Base-by-base conservation (phyloP, 2,888 invertebrate genomes). In the Caenorhabditis sp. region DNA sequence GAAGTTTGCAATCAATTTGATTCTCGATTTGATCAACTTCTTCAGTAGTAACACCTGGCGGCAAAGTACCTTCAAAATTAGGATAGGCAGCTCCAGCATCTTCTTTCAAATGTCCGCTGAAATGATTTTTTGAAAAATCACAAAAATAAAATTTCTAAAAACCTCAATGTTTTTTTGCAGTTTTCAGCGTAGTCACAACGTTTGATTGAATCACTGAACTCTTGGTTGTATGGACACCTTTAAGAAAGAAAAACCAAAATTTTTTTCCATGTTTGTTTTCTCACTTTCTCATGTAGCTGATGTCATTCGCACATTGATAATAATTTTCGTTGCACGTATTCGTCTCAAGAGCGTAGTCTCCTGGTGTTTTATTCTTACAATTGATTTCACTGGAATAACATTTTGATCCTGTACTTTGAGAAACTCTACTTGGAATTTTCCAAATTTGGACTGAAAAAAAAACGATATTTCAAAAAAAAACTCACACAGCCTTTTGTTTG, bases 401-500 rank as follows among this genome's bases (percentile, higher is more conserved):
- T n/a, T n/a, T n/a, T n/a, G n/a, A n/a, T n/a, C n/a, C n/a, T n/a
- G n/a, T n/a, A n/a, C n/a, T n/a, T n/a, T n/a, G n/a, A n/a, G n/a
- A n/a, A n/a, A n/a, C n/a, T n/a, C n/a, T n/a, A n/a, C n/a, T n/a
- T n/a, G n/a, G n/a, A n/a, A n/a, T n/a, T n/a, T n/a, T n/a, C n/a
- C n/a, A n/a, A n/a, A n/a, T n/a, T n/a, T n/a, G n/a, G n/a, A n/a
- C n/a, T n/a, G n/a, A n/a, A n/a, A n/a, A n/a, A n/a, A n/a, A n/a
- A n/a, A n/a, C n/a, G n/a, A n/a, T n/a, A n/a, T n/a, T n/a, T n/a
- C n/a, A n/a, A n/a, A n/a, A n/a, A n/a, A n/a, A 26, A 27, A 58
- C 68, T 62, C 19, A 73, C 73, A 68, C 24, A 26, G 62, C 73
- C 21, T 73, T 73, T 36, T 72, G 67, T 14, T 63, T 66, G 17